Percentiles rank a stretch among this genome's conserved stretches.
Evolutionary conservation across 2,888 invertebrate species (phyloP).

Genomic region (Deladenus siricidicola): DNA sequence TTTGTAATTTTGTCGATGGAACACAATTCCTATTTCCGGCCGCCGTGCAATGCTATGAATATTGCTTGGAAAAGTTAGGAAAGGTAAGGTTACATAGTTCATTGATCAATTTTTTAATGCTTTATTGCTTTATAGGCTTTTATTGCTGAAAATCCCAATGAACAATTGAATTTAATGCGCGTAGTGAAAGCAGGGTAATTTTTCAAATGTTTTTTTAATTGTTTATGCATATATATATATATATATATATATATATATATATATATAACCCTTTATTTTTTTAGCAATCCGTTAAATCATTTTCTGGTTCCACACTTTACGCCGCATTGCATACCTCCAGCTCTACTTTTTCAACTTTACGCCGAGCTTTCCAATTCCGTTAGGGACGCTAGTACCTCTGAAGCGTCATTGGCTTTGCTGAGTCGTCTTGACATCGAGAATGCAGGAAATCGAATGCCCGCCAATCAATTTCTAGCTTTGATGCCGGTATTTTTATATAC

Average conservation of each 20-base stretch:
- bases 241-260: no score
- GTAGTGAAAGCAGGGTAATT: conserved; percentile 44
- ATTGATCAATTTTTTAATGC: neutral
- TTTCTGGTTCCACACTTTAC: conserved; percentile 26
- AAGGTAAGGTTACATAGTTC: neutral
- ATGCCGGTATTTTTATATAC: conserved; percentile 38
- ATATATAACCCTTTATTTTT: no score
- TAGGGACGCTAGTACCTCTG: conserved; percentile 20
- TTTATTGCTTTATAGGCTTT: conserved; percentile 33
- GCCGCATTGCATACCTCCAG: conserved; percentile 41
- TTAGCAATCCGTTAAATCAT: conserved; percentile 29
- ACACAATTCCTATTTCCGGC: conserved; percentile 24
- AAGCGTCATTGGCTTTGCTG: conserved; percentile 25
- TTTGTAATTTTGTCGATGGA: conserved; percentile 17
- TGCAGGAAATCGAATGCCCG: conserved; percentile 40
- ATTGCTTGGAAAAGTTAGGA: conserved; percentile 16
- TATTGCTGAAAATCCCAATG: conserved; percentile 35
- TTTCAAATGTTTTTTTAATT: no score
- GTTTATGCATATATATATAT: no score
- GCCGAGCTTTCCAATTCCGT: conserved; percentile 23
- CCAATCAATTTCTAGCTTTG: conserved; percentile 46
- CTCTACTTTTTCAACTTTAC: conserved; percentile 22
- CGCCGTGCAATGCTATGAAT: conserved; percentile 10
- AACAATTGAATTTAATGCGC: conserved; percentile 45
- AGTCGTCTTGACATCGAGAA: conserved; percentile 41